Percentiles rank a stretch among this genome's conserved stretches.
These are phyloP conservation scores for Pogona vitticeps DNA, from an alignment of 2,113 vertebrate genomes.

Conservation along the genomic window DNA sequence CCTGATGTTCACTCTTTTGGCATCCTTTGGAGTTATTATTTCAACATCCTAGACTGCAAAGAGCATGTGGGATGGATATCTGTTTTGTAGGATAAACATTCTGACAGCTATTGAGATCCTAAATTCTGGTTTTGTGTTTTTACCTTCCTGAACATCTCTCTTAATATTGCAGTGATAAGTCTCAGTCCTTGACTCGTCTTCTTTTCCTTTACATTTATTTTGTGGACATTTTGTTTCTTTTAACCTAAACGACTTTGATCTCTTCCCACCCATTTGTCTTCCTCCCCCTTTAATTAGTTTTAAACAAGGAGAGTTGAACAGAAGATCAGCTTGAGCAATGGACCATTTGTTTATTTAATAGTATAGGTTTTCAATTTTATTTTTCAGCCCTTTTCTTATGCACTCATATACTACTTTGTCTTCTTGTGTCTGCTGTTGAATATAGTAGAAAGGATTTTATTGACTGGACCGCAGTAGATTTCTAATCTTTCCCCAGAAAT, in stretches of 20 bases:
- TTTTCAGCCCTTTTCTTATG: not conserved
- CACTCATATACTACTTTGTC: not conserved
- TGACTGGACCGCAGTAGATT: not conserved
- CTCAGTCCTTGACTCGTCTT: not conserved
- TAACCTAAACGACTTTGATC: slow-evolving; percentile 6
- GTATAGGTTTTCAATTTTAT: slow-evolving; percentile 14
- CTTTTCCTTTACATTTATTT: not conserved
- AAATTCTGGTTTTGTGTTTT: not conserved
- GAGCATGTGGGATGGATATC: too few species aligned
- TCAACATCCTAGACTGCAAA: too few species aligned
- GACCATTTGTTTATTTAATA: not conserved
- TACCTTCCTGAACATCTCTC: not conserved
- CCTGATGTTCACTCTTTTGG: too few species aligned
- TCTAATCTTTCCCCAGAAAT: not conserved
- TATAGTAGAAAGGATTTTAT: not conserved
- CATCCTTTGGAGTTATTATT: too few species aligned
- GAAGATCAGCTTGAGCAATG: not conserved
- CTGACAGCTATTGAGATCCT: too few species aligned
- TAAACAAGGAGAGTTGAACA: not conserved
- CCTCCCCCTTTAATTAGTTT: not conserved
- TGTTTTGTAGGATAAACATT: too few species aligned
- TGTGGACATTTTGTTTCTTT: not conserved
- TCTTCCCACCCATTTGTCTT: slow-evolving; percentile 1
- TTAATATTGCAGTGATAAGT: not conserved
- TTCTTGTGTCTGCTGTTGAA: slow-evolving; percentile 5